These are phyloP conservation scores for Lordiphosa clarofinis DNA, from an alignment of 1,140 invertebrate species.

Conservation along the genomic window DNA sequence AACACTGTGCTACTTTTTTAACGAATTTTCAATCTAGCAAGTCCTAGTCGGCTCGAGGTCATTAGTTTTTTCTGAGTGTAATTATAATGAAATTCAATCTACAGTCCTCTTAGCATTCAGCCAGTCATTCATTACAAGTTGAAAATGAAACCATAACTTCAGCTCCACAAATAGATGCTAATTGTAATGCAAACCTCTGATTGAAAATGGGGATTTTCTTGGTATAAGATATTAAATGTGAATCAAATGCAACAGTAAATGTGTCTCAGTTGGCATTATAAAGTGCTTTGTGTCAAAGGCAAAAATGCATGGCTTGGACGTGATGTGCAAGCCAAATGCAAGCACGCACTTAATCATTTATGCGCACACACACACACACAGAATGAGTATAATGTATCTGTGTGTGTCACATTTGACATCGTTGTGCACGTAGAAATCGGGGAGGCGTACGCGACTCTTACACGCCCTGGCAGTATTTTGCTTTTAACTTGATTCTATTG, in stretches of 20 bases:
- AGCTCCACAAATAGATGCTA: background rate
- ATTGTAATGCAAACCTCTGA: background rate
- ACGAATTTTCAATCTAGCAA: too few relatives aligned
- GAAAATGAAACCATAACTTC: too few relatives aligned
- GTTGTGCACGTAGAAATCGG: conserved; percentile 6
- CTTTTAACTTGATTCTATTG: background rate
- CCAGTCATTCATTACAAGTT: too few relatives aligned
- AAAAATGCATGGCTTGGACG: conserved; percentile 46
- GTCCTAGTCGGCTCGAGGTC: too few relatives aligned
- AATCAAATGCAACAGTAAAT: conserved; percentile 16
- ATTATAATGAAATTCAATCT: too few relatives aligned
- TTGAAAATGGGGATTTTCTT: conserved; percentile 1
- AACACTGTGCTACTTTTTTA: too few relatives aligned
- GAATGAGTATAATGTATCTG: background rate
- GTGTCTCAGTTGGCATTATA: conserved; percentile 9
- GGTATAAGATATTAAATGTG: conserved; percentile 38
- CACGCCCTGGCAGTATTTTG: conserved; percentile 4
- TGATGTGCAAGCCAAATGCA: conserved; percentile 62
- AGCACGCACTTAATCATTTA: conserved; percentile 68
- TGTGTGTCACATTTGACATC: conserved; percentile 1
- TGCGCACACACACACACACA: conserved; percentile 18
- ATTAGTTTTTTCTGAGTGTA: too few relatives aligned
- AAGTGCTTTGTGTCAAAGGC: conserved; percentile 23
- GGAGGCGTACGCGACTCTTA: conserved; percentile 5
- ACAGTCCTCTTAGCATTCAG: too few relatives aligned